Base-by-base conservation (phyloP, 2,888 invertebrate genomes). In the Dolichopus griseipennis region DNA sequence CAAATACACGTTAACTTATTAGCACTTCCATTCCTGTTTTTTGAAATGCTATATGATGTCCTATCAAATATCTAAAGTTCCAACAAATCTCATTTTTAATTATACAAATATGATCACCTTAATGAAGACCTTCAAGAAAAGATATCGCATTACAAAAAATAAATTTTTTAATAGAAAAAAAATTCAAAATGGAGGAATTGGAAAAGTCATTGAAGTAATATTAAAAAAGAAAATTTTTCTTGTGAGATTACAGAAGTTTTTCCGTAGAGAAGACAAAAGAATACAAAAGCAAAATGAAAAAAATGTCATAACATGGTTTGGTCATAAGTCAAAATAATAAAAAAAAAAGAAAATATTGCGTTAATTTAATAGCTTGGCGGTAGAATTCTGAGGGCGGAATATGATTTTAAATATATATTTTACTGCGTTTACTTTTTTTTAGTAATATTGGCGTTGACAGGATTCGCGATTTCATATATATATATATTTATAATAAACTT, bases 291-390 rank as follows among this genome's bases (percentile, higher is more conserved):
- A 43, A 43, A 3, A n/a, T n/a, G n/a, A 41, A 41, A 27, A 12
- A 37, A 37, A 8, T 37, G 52, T 15, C n/a, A 52, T 52, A 18
- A 5, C n/a, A 52, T 52, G 52, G 52, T 52, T 27, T 18, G 52
- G 52, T n/a, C 52, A 52, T 52, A 52, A 52, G 52, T 52, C 52
- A 52, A 52, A 52, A 52, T 52, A 52, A 52, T 52, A 52, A 52
- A 52, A 43, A 43, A 43, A 7, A 15, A 15, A 10, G 7, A 10
- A 10, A 12, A 10, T 37, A 1, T 37, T 37, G 8, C 12, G 37
- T 37, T 37, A 12, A 37, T 37, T 37, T 37, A 37, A 37, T 10
- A 9, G 4, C 37, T 37, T 37, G 27, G 27, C 27, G 27, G 27
- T 37, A 37, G 37, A 37, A 37, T n/a, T 27, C 27, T 27, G 27